Conservation (phyloP, 2,888 invertebrate genomes). For the Chymomyza caudatula region DNA sequence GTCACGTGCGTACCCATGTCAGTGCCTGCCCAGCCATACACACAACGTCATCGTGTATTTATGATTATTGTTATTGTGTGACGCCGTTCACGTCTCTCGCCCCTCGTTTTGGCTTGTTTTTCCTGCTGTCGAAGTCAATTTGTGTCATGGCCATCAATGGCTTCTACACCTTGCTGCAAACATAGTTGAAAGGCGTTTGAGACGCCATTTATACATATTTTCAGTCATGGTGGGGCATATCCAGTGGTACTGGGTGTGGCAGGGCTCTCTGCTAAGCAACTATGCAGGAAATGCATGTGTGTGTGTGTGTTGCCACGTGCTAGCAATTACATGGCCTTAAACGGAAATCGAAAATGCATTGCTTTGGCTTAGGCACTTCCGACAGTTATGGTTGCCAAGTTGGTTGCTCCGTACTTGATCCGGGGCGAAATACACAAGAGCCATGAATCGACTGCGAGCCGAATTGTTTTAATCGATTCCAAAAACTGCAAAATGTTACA, state of each 20-base stretch:
- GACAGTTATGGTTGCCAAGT: constrained; percentile 32
- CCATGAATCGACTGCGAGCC: neutral
- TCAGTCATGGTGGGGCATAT: neutral
- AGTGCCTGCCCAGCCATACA: neutral
- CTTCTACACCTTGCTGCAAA: constrained; percentile 7
- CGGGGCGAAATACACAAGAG: neutral
- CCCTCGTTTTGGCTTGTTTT: neutral
- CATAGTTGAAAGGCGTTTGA: constrained; percentile 13
- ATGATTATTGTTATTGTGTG: constrained; percentile 45
- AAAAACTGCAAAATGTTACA: too few relatives aligned
- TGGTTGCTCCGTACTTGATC: neutral
- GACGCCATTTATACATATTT: neutral
- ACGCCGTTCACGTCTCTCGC: neutral
- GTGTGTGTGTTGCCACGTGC: constrained; percentile 32
- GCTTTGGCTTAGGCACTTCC: constrained; percentile 38
- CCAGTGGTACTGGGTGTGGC: neutral
- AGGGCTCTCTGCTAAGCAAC: neutral
- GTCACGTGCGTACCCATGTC: constrained; percentile 13
- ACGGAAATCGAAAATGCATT: constrained; percentile 56
- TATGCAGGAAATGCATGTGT: constrained; percentile 24
- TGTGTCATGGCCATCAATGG: constrained; percentile 43
- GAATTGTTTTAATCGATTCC: too few relatives aligned
- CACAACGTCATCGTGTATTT: constrained; percentile 26
- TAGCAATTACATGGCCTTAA: constrained; percentile 47
- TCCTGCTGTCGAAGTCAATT: constrained; percentile 39